Base-by-base conservation (phyloP, 2,888 invertebrate genomes). In the Andrena praecox region DNA sequence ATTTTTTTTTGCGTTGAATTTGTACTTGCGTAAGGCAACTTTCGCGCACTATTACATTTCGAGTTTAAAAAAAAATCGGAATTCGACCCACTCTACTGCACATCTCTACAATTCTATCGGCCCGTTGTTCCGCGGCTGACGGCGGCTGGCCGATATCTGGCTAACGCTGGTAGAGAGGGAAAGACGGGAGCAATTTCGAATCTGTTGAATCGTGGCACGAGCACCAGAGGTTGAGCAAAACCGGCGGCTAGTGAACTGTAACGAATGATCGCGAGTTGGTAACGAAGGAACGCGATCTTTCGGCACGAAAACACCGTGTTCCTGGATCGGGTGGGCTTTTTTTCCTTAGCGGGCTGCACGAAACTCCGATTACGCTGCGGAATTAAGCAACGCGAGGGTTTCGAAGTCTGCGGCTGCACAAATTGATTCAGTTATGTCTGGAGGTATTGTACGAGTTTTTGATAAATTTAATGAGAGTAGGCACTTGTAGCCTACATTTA, bases 141-240 rank as follows among this genome's bases (percentile, higher is more conserved):
- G 63, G 72, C 52, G 20, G 2, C 24, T 27, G 31, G 50, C 42
- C 72, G 67, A 63, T 75, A 77, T 86, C 80, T 66, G 33, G 62
- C 64, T 2, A 35, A 35, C 64, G 24, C 69, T 24, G 67, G 33
- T 29, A 29, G 33, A 66, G 42, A 20, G 10, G 62, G 60, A 42
- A 42, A 42, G 42, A 12, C 12, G n/a, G n/a, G 60, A 48, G 73
- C 68, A 74, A 84, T 87, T 72, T 67, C 72, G 56, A 66, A 29
- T 81, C 64, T 16, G n/a, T 70, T n/a, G 48, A 52, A 69, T 72
- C 77, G 77, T 63, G 35, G 16, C 48, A 31, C 42, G 73, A 76
- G 42, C 66, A 59, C 63, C 66, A 69, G 50, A 66, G 50, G 74
- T 87, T 84, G 75, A 71, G 84, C 79, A 85, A 81, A 42, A 75